phyloP scores from a whole-genome alignment of 1,140 invertebrate genomes.

The Hylaeus volcanicus region DNA sequence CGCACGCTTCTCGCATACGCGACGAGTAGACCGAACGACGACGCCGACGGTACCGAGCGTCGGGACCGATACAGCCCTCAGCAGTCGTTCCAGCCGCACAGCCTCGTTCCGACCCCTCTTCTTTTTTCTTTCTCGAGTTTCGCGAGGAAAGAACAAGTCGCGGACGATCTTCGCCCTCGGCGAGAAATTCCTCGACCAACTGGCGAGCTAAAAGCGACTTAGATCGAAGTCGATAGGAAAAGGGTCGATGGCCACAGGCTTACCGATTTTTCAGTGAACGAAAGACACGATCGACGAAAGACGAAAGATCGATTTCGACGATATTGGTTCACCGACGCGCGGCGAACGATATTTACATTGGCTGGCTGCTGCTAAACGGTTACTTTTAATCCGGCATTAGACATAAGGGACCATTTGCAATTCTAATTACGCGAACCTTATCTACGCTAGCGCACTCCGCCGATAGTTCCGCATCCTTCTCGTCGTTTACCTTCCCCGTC shows the following conservation, averaged over 20 bases:
- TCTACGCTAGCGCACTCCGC: constrained; percentile 17
- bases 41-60: background rate
- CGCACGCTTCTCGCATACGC: constrained; percentile 60
- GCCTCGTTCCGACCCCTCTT: background rate
- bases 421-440: constrained; percentile 37
- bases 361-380: constrained; percentile 13
- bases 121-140: background rate
- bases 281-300: no score
- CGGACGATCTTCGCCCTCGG: no score
- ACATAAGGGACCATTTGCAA: constrained; percentile 30
- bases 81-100: background rate
- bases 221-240: no score
- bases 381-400: constrained; percentile 31
- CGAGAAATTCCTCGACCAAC: no score
- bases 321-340: background rate
- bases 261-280: no score
- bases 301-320: constrained; percentile 3
- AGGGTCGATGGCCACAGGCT: no score
- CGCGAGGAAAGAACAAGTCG: background rate
- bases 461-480: constrained; percentile 14
- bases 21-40: constrained; percentile 45
- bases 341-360: constrained; percentile 19
- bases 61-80: constrained; percentile 20
- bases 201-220: no score
- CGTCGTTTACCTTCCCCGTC: constrained; percentile 11